These are phyloP conservation scores for Latrodectus hesperus DNA, from an alignment of 2,888 invertebrate genomes.

Conservation along the genomic window DNA sequence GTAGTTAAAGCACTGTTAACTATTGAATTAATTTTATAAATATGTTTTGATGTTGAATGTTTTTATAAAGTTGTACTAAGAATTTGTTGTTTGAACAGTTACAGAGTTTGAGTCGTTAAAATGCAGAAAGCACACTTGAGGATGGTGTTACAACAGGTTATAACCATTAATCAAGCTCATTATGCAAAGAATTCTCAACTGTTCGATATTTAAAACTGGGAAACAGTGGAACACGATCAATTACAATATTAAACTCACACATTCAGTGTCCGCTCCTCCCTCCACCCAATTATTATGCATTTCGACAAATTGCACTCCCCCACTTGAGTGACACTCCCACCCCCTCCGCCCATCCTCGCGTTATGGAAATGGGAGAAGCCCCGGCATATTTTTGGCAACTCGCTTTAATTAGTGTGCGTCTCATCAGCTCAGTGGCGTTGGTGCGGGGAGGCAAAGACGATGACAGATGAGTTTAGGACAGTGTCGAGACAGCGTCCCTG, in stretches of 20 bases:
- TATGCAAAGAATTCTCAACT: slow-evolving; percentile 29
- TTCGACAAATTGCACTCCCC: slow-evolving; percentile 54
- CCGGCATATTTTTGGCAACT: slow-evolving; percentile 38
- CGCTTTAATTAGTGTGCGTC: slow-evolving; percentile 49
- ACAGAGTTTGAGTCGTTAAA: not conserved
- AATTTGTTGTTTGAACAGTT: not conserved
- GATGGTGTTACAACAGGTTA: not conserved
- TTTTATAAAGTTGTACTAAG: too few relatives aligned
- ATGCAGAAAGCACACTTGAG: too few relatives aligned
- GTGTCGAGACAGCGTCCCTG: slow-evolving; percentile 65
- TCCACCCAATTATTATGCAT: slow-evolving; percentile 56
- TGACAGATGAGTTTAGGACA: slow-evolving; percentile 63
- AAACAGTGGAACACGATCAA: not conserved
- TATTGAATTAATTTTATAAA: too few relatives aligned
- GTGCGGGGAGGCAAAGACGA: slow-evolving; percentile 42
- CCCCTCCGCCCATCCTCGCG: slow-evolving; percentile 19
- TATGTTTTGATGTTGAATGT: too few relatives aligned
- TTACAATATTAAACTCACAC: not conserved
- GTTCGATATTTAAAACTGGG: slow-evolving; percentile 17
- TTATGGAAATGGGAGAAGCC: slow-evolving; percentile 56
- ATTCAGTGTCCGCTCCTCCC: not conserved
- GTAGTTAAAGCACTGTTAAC: too few relatives aligned
- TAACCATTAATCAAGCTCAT: slow-evolving; percentile 25
- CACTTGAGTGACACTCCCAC: not conserved
- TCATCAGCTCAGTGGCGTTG: slow-evolving; percentile 53